Evolutionary conservation across 2,888 invertebrate genomes (phyloP), one percentile per base, ranked within the genome.

Genomic region (Pristionchus fissidentatus): DNA sequence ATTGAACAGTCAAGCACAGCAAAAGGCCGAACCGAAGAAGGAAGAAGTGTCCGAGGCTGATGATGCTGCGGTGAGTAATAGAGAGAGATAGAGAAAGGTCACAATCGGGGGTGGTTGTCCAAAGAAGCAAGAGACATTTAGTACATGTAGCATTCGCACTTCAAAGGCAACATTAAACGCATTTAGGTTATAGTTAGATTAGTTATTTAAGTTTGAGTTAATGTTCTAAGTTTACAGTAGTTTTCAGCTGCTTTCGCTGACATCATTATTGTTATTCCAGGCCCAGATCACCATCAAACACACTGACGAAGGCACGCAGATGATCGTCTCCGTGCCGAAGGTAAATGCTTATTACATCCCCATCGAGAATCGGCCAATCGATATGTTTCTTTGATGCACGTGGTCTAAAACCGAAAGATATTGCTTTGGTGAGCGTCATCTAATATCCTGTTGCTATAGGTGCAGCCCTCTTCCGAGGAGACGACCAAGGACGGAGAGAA

Each of bases 301-400:
- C 43, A 80, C 57, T 8, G 80, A 57, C 49, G 60, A 80, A 60
- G 80, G 80, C 60, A 80, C 80, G 29, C 80, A 80, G 80, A 57
- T 80, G 80, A 60, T 80, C 60, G 41, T 80, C 19, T 41, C 38
- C 60, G 15, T 80, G 57, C 80, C 55, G 5, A 32, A 55, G 35
- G 78, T 75, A 5, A 5, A 1, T 8, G 22, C 3, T 7, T n/a
- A n/a, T n/a, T n/a, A n/a, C n/a, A n/a, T n/a, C n/a, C n/a, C n/a
- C n/a, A n/a, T n/a, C n/a, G n/a, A n/a, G n/a, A n/a, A n/a, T n/a
- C n/a, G n/a, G 1, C 26, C 7, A 1, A 52, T 52, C n/a, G 52
- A 22, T 52, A 15, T 52, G 55, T 55, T 15, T 22, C n/a, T 46
- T 10, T n/a, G 29, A 32, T 35, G 62, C 29, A 62, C 62, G 15